Evolutionary conservation across 2,888 invertebrate genomes (phyloP).

Genomic region (Phasia obesa): DNA sequence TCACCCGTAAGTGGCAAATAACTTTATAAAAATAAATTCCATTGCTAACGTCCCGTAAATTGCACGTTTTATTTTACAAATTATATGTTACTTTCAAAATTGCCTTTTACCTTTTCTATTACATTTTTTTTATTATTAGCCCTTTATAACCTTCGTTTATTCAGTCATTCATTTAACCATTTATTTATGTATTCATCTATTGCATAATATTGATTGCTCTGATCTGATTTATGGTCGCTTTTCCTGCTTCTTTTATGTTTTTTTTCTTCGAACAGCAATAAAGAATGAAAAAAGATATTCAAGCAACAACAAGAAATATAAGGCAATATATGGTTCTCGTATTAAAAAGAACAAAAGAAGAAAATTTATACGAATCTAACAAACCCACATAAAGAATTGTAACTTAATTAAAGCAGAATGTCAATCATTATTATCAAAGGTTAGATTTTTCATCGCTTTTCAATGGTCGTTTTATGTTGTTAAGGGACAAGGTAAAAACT

Average conservation of each 20-base stretch:
- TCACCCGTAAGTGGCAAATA: no score
- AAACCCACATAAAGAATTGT: not conserved
- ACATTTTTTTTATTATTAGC: slow-evolving; percentile 14
- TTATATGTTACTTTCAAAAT: slow-evolving; percentile 12
- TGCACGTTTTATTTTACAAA: slow-evolving; percentile 15
- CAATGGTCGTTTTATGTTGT: not conserved
- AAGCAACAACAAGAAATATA: slow-evolving; percentile 11
- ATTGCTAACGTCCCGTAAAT: not conserved
- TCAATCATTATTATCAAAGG: slow-evolving; percentile 49
- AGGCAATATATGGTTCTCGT: not conserved
- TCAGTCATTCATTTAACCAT: slow-evolving; percentile 28
- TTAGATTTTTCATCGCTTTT: slow-evolving; percentile 4
- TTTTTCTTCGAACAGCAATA: slow-evolving; percentile 21
- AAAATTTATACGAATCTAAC: not conserved
- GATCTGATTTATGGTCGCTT: slow-evolving; percentile 59
- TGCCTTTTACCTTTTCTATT: slow-evolving; percentile 8
- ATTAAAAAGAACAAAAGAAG: not conserved
- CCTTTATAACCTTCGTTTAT: slow-evolving; percentile 19
- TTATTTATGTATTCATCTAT: slow-evolving; percentile 39
- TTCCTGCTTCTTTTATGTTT: slow-evolving; percentile 23
- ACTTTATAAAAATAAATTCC: no score
- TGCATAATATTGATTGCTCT: no score
- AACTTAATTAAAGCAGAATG: slow-evolving; percentile 63
- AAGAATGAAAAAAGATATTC: not conserved
- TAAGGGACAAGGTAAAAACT: slow-evolving; percentile 13